phyloP scores from a whole-genome alignment of 2,888 invertebrate genomes.

The Melinaea menophilus region DNA sequence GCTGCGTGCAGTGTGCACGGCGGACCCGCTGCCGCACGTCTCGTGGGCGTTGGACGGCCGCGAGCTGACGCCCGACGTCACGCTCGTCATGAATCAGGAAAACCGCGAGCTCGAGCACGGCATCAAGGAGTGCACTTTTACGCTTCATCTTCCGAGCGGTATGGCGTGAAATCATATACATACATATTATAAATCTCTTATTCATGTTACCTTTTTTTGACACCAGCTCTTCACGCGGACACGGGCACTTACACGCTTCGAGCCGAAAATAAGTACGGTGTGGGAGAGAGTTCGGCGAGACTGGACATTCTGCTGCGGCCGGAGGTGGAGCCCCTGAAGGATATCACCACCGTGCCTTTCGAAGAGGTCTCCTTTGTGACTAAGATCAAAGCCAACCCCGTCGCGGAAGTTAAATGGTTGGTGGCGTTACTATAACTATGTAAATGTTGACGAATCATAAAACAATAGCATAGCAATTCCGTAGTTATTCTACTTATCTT shows the following conservation, averaged over 20 bases:
- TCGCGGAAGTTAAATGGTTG: constrained; percentile 91
- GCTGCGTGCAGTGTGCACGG: constrained; percentile 86
- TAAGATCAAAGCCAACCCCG: constrained; percentile 91
- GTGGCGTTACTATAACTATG: constrained; percentile 15
- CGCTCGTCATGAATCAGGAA: constrained; percentile 80
- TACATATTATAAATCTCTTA: too few relatives aligned
- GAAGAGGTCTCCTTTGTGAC: constrained; percentile 88
- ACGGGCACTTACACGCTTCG: constrained; percentile 89
- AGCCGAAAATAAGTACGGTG: constrained; percentile 89
- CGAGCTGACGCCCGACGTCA: constrained; percentile 81
- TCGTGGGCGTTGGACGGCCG: constrained; percentile 89
- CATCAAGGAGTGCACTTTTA: constrained; percentile 88
- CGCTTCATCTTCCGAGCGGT: constrained; percentile 86
- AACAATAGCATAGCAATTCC: too few relatives aligned
- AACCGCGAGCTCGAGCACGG: constrained; percentile 84
- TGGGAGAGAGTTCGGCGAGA: constrained; percentile 83
- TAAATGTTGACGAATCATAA: background rate
- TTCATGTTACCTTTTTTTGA: background rate
- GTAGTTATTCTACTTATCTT: too few relatives aligned
- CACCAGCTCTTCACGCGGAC: constrained; percentile 83
- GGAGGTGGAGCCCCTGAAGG: constrained; percentile 86
- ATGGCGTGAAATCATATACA: constrained; percentile 26
- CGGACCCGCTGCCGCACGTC: constrained; percentile 93
- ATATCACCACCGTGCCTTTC: constrained; percentile 85
- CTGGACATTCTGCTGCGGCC: constrained; percentile 89